A percentile compares a stretch with the other conserved stretches of the same genome.
Conservation (phyloP, 2,797 vertebrate genomes). For the Pangasius mekongensis region DNA sequence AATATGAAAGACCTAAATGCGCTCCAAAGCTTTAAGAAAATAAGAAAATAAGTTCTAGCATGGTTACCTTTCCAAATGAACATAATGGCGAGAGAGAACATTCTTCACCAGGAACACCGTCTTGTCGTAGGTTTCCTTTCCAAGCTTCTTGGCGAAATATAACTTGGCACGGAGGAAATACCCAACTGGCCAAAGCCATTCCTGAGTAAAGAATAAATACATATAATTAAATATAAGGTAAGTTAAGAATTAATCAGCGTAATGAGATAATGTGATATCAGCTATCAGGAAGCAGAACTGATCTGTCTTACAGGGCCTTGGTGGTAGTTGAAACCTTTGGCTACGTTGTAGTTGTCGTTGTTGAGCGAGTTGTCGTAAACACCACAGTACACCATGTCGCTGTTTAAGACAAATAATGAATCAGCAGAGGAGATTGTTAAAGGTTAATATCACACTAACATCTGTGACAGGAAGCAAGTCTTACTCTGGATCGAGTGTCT, state of each 20-base stretch:
- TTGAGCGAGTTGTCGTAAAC: conserved; percentile 93
- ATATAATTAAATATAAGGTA: background rate
- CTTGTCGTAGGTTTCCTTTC: conserved; percentile 75
- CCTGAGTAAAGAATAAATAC: conserved; percentile 70
- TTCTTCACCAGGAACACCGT: conserved; percentile 90
- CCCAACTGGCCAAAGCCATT: conserved; percentile 96
- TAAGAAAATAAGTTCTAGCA: background rate
- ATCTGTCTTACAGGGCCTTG: conserved; percentile 90
- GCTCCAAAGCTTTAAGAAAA: background rate
- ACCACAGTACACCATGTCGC: conserved; percentile 97
- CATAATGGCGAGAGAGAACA: conserved; percentile 88
- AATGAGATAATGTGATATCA: background rate
- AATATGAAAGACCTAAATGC: background rate
- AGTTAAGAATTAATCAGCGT: background rate
- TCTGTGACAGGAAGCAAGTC: conserved; percentile 53
- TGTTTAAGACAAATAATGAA: conserved; percentile 58
- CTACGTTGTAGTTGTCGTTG: conserved; percentile 88
- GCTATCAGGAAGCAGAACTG: background rate
- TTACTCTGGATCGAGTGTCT: conserved; percentile 97
- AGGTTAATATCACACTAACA: background rate
- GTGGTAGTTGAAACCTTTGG: conserved; percentile 97
- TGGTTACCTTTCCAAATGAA: conserved; percentile 91
- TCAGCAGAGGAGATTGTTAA: background rate
- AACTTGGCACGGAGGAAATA: conserved; percentile 96
- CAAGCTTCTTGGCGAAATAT: conserved; percentile 87